These are phyloP conservation scores for Coptotermes formosanus DNA, from an alignment of 1,140 invertebrate genomes.

Conservation along the genomic window DNA sequence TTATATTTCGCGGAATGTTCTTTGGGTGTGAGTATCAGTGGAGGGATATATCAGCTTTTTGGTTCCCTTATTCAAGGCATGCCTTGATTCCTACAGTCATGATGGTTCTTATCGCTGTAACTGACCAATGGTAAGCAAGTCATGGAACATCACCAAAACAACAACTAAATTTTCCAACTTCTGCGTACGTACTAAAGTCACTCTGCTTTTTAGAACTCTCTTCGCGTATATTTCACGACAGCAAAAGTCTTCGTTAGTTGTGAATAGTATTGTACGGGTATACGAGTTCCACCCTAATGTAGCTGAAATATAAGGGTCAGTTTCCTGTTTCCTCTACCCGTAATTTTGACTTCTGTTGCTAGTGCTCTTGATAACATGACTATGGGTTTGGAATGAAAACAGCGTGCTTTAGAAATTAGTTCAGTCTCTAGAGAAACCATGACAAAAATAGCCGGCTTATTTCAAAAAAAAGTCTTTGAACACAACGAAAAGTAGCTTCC, in stretches of 20 bases:
- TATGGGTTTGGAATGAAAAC: conserved; percentile 16
- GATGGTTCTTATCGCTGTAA: too few relatives aligned
- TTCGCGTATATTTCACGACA: too few relatives aligned
- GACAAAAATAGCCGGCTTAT: background rate
- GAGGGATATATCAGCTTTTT: too few relatives aligned
- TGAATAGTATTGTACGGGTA: background rate
- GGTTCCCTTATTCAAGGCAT: too few relatives aligned
- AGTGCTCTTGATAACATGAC: conserved; percentile 4
- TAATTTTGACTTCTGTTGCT: background rate
- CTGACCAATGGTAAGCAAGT: too few relatives aligned
- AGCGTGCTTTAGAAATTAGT: conserved; percentile 1
- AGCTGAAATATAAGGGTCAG: conserved; percentile 4
- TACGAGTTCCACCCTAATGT: background rate
- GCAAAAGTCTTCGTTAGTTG: background rate
- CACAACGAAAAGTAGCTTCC: background rate
- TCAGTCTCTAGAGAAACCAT: background rate
- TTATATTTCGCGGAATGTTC: too few relatives aligned
- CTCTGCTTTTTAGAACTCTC: too few relatives aligned
- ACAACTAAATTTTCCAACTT: too few relatives aligned
- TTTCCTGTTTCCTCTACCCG: conserved; percentile 8
- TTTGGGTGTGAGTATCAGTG: too few relatives aligned
- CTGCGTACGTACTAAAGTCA: too few relatives aligned
- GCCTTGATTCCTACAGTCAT: too few relatives aligned
- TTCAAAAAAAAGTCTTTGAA: background rate
- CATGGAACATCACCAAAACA: too few relatives aligned